Evolutionary conservation across 2,797 vertebrate genomes (phyloP), one percentile per base, ranked within the genome.

Genomic region (Liasis olivaceus): DNA sequence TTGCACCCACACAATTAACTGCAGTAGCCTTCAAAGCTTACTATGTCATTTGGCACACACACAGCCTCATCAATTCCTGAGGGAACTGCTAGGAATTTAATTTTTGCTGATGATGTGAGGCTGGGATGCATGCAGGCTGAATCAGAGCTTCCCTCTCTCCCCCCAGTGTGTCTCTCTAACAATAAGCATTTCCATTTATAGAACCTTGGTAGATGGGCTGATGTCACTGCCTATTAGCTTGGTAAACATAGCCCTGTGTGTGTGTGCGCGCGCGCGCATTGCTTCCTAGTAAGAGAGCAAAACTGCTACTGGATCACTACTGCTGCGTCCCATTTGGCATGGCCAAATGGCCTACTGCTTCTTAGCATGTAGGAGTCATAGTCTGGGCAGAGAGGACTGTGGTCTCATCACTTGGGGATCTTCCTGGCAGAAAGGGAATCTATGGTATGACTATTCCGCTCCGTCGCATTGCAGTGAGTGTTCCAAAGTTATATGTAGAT

Each of bases 141-240:
- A 59, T 92, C 93, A 92, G 69, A 88, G 59, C 26, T 42, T 20
- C 20, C 20, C 28, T 42, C 81, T 22, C 20, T 42, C 7, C 5
- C 86, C 69, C 28, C 24, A 51, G 56, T 36, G 22, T 26, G 54
- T 63, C 93, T 51, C 47, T 86, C 4, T 88, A 91, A 26, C 93
- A 93, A 88, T 51, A 89, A 62, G 92, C 94, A 91, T 97, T 95
- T 95, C 96, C 97, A 97, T 97, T 96, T 97, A 97, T 97, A 97
- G 97, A 86, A 93, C 94, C 88, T 63, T 28, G 91, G 64, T 87
- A 91, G 87, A 20, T 86, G 69, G 94, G 93, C 93, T 96, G 95
- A 95, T 93, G 93, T 96, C 95, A 96, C 1, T 64, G 56, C 7
- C 91, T 87, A 36, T 93, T 93, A 92, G 88, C 93, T 94, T 92